Conservation (phyloP, 2,888 invertebrate genomes). For the Ellobium chinense region DNA sequence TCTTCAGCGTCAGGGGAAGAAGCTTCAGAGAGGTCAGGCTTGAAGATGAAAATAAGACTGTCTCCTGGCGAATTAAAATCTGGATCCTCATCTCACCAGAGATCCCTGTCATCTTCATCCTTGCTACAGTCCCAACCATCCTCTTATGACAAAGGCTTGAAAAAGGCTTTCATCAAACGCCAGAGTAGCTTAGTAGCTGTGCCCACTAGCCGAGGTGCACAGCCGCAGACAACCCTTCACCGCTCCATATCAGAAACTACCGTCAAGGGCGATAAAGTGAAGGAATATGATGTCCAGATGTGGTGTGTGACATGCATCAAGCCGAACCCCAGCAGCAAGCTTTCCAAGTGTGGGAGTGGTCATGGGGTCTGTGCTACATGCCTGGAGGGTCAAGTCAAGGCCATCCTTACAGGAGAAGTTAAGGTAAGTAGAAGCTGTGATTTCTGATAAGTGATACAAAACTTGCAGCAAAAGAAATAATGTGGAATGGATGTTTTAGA, state of each 20-base stretch:
- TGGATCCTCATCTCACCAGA: neutral
- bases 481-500: too few relatives aligned
- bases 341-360: conserved; percentile 66
- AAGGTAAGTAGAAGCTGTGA: too few relatives aligned
- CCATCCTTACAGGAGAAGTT: conserved; percentile 68
- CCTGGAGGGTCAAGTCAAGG: conserved; percentile 71
- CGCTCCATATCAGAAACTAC: conserved; percentile 5
- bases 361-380: conserved; percentile 69
- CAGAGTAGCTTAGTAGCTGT: neutral
- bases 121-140: neutral
- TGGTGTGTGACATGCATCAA: conserved; percentile 57
- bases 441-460: too few relatives aligned
- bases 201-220: neutral
- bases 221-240: neutral
- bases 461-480: too few relatives aligned
- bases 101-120: neutral
- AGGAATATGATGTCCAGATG: conserved; percentile 38
- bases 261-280: neutral
- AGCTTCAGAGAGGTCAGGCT: neutral
- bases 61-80: neutral
- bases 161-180: conserved; percentile 9
- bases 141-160: neutral
- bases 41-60: conserved; percentile 9
- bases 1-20: neutral
- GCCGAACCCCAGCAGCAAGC: conserved; percentile 52